Base-by-base conservation (phyloP, 2,113 vertebrate genomes). In the Galeopterus variegatus region DNA sequence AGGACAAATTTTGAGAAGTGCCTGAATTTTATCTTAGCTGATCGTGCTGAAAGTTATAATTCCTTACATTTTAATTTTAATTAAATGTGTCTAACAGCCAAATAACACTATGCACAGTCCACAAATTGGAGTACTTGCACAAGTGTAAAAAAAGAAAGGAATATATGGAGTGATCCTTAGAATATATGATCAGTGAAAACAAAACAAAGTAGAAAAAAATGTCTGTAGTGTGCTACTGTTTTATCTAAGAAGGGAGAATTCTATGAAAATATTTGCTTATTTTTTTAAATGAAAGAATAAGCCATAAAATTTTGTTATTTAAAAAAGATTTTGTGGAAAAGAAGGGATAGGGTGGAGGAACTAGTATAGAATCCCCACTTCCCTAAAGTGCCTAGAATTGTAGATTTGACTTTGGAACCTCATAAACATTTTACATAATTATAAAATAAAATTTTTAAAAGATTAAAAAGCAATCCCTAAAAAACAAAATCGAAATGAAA, bases 401-500 rank as follows among this genome's bases (percentile, higher is more conserved):
- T 36, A 87, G 52, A 31, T 82, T 87, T 93, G n/a, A 77, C 48
- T 86, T 60, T 31, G 19, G 88, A 65, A 77, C 14, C 28, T 90
- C 77, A 5, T 67, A 69, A 94, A 81, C 4, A 81, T 82, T 92
- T 96, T 58, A 93, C 6, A 9, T 33, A 87, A 77, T 90, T 92
- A 86, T 48, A 62, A 56, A 85, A 13, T 24, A 79, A 41, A 41
- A 21, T 15, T 52, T 65, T 28, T 1, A 33, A 89, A 60, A 89
- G 12, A 72, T 72, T 14, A 7, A 60, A 87, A 95, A 84, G 50
- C 3, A 84, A 89, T 60, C 41, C 1, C 69, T 83, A 72, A 50
- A 67, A 83, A 67, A 8, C 45, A 92, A 84, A 89, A 84, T 64
- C 23, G 77, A 94, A 93, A 83, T 54, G n/a, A 93, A 94, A 86